A percentile compares a stretch with the other conserved stretches of the same genome.
These are phyloP conservation scores for Agonum fuliginosum DNA, from an alignment of 2,888 invertebrate genomes.

Conservation along the genomic window DNA sequence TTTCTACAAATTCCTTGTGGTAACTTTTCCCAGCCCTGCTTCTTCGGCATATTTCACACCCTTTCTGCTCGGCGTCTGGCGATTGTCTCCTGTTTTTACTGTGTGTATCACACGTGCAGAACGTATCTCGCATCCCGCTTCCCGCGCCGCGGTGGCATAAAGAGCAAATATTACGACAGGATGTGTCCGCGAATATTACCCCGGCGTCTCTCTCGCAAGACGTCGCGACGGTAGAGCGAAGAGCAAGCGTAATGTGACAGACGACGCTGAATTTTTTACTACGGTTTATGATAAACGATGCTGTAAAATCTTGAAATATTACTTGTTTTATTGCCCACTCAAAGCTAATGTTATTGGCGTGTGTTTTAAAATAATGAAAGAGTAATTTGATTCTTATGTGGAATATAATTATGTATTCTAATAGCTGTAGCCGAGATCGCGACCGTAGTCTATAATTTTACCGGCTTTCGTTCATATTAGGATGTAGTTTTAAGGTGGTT, in stretches of 20 bases:
- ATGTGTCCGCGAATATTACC: slow-evolving; percentile 51
- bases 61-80: neutral
- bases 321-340: slow-evolving; percentile 45
- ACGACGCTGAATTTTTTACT: slow-evolving; percentile 46
- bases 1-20: too few relatives aligned
- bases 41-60: neutral
- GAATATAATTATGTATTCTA: too few relatives aligned
- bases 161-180: slow-evolving; percentile 28
- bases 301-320: slow-evolving; percentile 54
- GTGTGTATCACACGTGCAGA: slow-evolving; percentile 25
- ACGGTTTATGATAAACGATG: slow-evolving; percentile 53
- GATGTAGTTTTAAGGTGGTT: too few relatives aligned
- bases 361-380: slow-evolving; percentile 15
- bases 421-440: too few relatives aligned
- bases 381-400: too few relatives aligned
- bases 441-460: too few relatives aligned
- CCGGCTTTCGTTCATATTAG: too few relatives aligned
- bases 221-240: neutral
- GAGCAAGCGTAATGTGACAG: slow-evolving; percentile 19
- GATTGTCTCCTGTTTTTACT: slow-evolving; percentile 45
- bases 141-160: slow-evolving; percentile 14
- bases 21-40: too few relatives aligned
- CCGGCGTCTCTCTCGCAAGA: neutral
- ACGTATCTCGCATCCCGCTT: too few relatives aligned
- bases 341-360: slow-evolving; percentile 32